phyloP scores from a whole-genome alignment of 2,888 invertebrate species.

The Plagodis dolabraria region DNA sequence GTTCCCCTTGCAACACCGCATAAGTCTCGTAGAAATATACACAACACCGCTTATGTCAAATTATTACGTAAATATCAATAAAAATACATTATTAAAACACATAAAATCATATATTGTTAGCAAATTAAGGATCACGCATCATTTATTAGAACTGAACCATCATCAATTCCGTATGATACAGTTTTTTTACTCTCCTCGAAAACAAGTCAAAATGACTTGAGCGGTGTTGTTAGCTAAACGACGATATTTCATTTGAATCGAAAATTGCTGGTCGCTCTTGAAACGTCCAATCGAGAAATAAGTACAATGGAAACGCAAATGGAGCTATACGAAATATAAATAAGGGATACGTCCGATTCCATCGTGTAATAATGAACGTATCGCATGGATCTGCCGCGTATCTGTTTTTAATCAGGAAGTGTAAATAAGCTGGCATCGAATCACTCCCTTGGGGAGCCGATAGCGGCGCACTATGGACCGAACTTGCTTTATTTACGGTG shows the following conservation, averaged over 20 bases:
- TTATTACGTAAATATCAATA: too few species aligned
- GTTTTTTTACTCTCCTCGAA: too few species aligned
- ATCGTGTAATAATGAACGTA: slow-evolving; percentile 21
- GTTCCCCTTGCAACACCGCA: too few species aligned
- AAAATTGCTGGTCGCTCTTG: slow-evolving; percentile 21
- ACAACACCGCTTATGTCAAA: too few species aligned
- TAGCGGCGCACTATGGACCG: slow-evolving; percentile 21
- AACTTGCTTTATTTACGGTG: slow-evolving; percentile 35
- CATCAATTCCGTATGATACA: too few species aligned
- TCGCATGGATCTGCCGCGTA: slow-evolving; percentile 14
- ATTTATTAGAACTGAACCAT: too few species aligned
- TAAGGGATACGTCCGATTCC: slow-evolving; percentile 7
- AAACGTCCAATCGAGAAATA: slow-evolving; percentile 19
- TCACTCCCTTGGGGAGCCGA: slow-evolving; percentile 31
- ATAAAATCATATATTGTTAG: too few species aligned
- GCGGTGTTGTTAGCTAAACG: too few species aligned
- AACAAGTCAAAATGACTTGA: too few species aligned
- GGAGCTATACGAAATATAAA: slow-evolving; percentile 5
- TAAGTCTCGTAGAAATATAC: too few species aligned
- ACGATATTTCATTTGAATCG: slow-evolving; percentile 19
- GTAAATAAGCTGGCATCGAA: slow-evolving; percentile 29
- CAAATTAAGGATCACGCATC: too few species aligned
- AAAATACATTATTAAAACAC: too few species aligned
- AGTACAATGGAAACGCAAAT: slow-evolving; percentile 17
- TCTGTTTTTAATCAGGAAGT: slow-evolving; percentile 40